Evolutionary conservation across 64 coral and sea anemone genomes (phyloP).

Genomic region (Anthopleura sola): DNA sequence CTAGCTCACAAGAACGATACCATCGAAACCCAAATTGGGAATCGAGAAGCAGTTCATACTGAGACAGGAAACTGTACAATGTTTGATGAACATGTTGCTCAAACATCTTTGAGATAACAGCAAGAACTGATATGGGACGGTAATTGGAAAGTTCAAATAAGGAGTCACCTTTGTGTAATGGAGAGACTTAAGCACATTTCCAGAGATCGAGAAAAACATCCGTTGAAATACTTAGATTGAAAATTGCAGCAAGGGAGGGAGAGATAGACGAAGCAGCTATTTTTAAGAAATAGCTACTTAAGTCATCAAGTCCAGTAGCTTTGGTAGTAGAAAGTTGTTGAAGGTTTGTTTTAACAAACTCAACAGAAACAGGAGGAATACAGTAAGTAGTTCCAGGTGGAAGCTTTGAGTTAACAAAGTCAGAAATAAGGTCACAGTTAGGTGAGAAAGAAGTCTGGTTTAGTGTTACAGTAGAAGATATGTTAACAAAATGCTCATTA

Average conservation of each 20-base stretch:
- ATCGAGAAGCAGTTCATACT: constrained; percentile 26
- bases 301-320: constrained; percentile 40
- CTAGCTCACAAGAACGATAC: constrained; percentile 51
- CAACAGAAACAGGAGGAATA: constrained; percentile 44
- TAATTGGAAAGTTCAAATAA: constrained; percentile 41
- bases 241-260: constrained; percentile 38
- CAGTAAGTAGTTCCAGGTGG: constrained; percentile 22
- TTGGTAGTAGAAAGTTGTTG: constrained; percentile 32
- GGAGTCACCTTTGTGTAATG: constrained; percentile 37
- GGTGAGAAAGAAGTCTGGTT: too few species aligned
- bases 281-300: constrained; percentile 49
- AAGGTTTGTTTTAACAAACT: constrained; percentile 34
- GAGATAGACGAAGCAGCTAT: constrained; percentile 34
- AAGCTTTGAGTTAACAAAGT: constrained; percentile 10
- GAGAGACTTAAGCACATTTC: constrained; percentile 46
- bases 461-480: too few species aligned
- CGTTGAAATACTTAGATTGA: constrained; percentile 47
- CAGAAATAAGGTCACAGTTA: too few species aligned
- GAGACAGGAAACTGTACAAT: constrained; percentile 24
- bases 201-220: constrained; percentile 37
- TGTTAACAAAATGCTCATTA: too few species aligned
- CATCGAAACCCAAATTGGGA: constrained; percentile 47
- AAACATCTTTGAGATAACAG: constrained; percentile 29
- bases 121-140: constrained; percentile 37
- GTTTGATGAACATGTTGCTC: constrained; percentile 27